These are phyloP conservation scores for Sitophilus oryzae DNA, from an alignment of 1,140 invertebrate species.

Conservation along the genomic window DNA sequence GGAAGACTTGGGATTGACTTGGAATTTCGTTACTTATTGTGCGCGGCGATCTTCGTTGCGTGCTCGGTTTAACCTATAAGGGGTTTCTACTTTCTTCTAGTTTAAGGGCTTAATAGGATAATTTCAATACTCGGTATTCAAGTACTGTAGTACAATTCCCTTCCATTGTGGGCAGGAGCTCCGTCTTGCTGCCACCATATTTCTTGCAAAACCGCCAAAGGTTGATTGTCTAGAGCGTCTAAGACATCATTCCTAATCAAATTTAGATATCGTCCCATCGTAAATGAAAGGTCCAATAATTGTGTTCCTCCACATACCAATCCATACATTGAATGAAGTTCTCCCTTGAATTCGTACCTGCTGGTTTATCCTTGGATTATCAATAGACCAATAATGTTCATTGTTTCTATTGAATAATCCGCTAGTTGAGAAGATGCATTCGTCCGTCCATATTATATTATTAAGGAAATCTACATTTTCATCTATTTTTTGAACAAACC, in stretches of 20 bases:
- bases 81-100: no score
- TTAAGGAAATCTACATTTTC: constrained; percentile 12
- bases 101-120: no score
- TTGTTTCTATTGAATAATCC: constrained; percentile 10
- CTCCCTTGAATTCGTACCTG: neutral
- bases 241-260: constrained; percentile 1
- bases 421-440: constrained; percentile 5
- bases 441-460: constrained; percentile 15
- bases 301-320: constrained; percentile 3
- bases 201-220: constrained; percentile 1
- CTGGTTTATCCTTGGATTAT: constrained; percentile 13
- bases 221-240: neutral
- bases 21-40: no score
- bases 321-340: constrained; percentile 9
- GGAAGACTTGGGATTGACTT: no score
- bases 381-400: constrained; percentile 8
- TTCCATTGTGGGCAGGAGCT: constrained; percentile 12
- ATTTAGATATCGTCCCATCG: neutral
- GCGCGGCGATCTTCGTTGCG: no score
- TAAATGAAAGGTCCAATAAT: constrained; percentile 13
- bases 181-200: constrained; percentile 7
- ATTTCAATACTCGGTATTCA: no score
- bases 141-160: no score
- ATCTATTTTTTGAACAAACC: constrained; percentile 10
- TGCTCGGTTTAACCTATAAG: no score